phyloP scores from a whole-genome alignment of 2,888 invertebrate species.

The Psylliodes chrysocephalus region DNA sequence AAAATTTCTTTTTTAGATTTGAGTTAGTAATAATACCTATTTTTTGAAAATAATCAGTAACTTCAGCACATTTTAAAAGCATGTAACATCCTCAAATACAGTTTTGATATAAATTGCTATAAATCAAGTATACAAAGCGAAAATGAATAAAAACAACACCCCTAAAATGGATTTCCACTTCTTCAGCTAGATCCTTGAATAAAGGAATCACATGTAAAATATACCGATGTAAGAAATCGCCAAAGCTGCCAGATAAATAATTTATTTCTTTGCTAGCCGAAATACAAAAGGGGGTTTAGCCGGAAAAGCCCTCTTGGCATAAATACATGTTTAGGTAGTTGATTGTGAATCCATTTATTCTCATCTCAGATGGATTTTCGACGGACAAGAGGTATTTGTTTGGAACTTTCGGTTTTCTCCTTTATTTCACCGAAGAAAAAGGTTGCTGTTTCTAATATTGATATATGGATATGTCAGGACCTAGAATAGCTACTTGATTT shows the following conservation, averaged over 20 bases:
- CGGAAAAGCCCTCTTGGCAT: conserved; percentile 31
- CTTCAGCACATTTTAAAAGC: no score
- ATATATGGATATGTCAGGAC: neutral
- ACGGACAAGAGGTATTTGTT: conserved; percentile 26
- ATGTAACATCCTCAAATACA: no score
- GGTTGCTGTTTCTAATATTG: neutral
- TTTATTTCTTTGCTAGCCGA: conserved; percentile 25
- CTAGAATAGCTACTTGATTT: no score
- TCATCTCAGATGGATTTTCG: conserved; percentile 26
- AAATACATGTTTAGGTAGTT: conserved; percentile 35
- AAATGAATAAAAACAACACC: no score
- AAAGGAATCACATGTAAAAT: conserved; percentile 29
- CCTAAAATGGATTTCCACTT: neutral
- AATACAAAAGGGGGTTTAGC: conserved; percentile 24
- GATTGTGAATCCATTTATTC: conserved; percentile 33
- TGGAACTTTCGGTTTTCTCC: conserved; percentile 3
- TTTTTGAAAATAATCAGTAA: no score
- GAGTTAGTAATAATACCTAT: no score
- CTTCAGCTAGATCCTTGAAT: neutral
- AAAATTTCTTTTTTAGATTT: no score
- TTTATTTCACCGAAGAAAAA: neutral
- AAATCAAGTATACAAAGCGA: no score
- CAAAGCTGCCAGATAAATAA: conserved; percentile 30
- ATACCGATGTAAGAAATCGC: conserved; percentile 19
- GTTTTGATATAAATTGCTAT: no score